Base-by-base conservation (phyloP, 2,888 invertebrate genomes). In the Allacma fusca region DNA sequence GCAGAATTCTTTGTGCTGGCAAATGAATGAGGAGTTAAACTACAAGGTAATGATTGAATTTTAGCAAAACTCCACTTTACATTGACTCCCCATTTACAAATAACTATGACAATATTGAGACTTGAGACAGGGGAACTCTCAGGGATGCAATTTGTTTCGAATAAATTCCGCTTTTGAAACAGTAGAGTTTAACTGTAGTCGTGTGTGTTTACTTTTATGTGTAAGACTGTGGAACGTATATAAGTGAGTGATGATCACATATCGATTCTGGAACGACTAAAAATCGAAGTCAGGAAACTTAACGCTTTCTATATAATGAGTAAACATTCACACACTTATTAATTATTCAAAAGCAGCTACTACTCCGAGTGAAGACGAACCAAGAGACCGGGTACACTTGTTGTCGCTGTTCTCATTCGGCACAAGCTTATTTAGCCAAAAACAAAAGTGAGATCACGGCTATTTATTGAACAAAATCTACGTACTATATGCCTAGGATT, bases 311-410 rank as follows among this genome's bases (percentile, higher is more conserved):
- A 50, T n/a, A 16, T 13, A 50, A 50, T 50, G 50, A 19, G 50
- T 50, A 50, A 34, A 50, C 50, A 50, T 50, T 50, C 50, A 50
- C n/a, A 16, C 19, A 50, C 50, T 19, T 50, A 50, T 50, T 50
- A 50, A 50, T 50, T 50, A 50, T 50, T 50, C n/a, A 50, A 50
- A 50, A 16, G 34, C 34, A 34, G 34, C 34, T 34, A 40, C 5
- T 40, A 50, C 34, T 50, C 50, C 50, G 50, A 50, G 50, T n/a
- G 19, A 50, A 50, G 50, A 19, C 50, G 50, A n/a, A 50, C 16
- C 16, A 19, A 50, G 7, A 16, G 50, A n/a, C 4, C 50, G 7
- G 50, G 50, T 16, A 50, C 50, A 50, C 50, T 50, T 50, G 50
- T 50, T 50, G 50, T 50, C 50, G 16, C 19, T 50, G 16, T n/a